Percentiles rank a stretch among this genome's conserved stretches.
These are phyloP conservation scores for Helleia helle DNA, from an alignment of 2,888 invertebrate species.

Conservation along the genomic window DNA sequence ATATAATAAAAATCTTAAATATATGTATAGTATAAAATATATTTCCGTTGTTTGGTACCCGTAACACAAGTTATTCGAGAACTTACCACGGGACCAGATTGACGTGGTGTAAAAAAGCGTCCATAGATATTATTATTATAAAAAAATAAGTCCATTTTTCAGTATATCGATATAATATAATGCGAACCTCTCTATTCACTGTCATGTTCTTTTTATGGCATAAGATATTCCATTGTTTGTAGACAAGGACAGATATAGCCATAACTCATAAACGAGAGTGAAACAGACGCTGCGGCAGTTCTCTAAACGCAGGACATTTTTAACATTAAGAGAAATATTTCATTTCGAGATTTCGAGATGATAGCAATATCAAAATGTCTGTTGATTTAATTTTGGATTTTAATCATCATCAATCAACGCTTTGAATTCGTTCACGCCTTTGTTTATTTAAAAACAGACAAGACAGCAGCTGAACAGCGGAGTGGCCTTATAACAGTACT, in stretches of 20 bases:
- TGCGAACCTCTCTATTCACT: conserved; percentile 31
- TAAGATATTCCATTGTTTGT: conserved; percentile 67
- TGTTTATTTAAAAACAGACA: no score
- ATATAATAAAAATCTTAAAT: no score
- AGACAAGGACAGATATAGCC: conserved; percentile 45
- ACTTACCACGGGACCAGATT: no score
- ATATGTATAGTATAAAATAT: no score
- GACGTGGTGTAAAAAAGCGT: no score
- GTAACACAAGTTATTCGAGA: no score
- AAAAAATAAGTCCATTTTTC: conserved; percentile 23
- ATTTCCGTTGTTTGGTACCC: no score
- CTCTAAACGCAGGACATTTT: conserved; percentile 13
- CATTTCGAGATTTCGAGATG: conserved; percentile 2
- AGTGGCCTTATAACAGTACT: no score
- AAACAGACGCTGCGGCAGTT: conserved; percentile 24
- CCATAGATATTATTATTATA: no score
- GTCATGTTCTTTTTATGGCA: conserved; percentile 55
- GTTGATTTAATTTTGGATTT: background rate
- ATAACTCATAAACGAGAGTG: conserved; percentile 31
- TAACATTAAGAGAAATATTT: conserved; percentile 8
- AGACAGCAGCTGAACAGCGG: no score
- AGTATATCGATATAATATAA: conserved; percentile 42
- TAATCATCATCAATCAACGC: no score
- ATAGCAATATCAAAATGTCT: background rate
- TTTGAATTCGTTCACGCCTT: no score